phyloP scores from a whole-genome alignment of 2,888 invertebrate genomes.

The Lordiphosa andalusiaca region DNA sequence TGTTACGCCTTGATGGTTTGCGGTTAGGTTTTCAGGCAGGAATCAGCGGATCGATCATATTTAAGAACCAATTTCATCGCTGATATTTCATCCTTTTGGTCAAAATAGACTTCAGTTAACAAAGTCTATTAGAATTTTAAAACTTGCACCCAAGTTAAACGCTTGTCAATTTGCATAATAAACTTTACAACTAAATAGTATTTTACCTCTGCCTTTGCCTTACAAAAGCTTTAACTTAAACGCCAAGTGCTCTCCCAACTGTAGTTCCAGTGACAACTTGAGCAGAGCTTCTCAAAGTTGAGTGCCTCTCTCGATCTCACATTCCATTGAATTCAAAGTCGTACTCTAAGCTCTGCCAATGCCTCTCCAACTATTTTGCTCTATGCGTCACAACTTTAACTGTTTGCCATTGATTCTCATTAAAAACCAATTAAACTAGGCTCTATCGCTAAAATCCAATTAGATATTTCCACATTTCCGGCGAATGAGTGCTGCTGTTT shows the following conservation, averaged over 20 bases:
- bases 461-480: slow-evolving; percentile 38
- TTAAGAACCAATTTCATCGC: too few species aligned
- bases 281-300: background rate
- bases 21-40: too few species aligned
- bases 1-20: too few species aligned
- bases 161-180: too few species aligned
- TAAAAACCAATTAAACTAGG: slow-evolving; percentile 50
- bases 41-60: too few species aligned
- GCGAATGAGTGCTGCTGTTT: slow-evolving; percentile 24
- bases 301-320: background rate
- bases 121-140: too few species aligned
- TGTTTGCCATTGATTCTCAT: slow-evolving; percentile 51
- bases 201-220: background rate
- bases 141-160: too few species aligned
- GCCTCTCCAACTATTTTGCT: slow-evolving; percentile 6
- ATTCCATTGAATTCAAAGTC: too few species aligned
- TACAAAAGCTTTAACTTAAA: background rate
- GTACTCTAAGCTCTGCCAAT: background rate
- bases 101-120: too few species aligned
- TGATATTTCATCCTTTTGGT: too few species aligned
- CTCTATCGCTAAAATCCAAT: slow-evolving; percentile 28
- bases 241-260: background rate
- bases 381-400: slow-evolving; percentile 17
- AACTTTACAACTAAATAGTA: too few species aligned
- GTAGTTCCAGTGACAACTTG: background rate